Evolutionary conservation across 2,797 vertebrate species (phyloP), one percentile per base, ranked within the genome.

Genomic region (Lacerta bilineata): DNA sequence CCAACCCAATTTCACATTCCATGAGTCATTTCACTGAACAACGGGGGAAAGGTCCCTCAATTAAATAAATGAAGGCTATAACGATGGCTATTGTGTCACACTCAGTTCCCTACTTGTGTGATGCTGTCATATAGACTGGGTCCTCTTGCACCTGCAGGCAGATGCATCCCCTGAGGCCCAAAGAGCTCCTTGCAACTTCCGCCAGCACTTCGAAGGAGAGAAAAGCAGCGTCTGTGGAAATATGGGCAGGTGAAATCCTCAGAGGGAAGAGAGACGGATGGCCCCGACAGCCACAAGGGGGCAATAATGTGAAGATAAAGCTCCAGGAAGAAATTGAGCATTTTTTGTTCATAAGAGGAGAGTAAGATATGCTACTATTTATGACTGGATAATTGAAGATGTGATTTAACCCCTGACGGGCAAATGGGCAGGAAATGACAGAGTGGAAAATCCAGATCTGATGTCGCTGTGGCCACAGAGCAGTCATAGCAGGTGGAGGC

Each of bases 301-400:
- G 92, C 93, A 93, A 91, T 79, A 25, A 84, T 20, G 95, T 72
- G 91, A 94, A 95, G 89, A 93, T 50, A 90, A 93, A 93, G 43
- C 29, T 64, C 66, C 20, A 9, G 0, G 68, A 41, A 81, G 68
- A 66, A 79, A 0, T 27, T 20, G 74, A 80, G 59, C 20, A 33
- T 43, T 59, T 68, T 80, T 0, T 8, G 2, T n/a, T 78, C 1
- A 0, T 25, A 87, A 85, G 85, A 80, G 69, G 46, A 59, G 64
- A 88, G 89, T 78, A 81, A 71, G 83, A 85, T 8, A 15, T 0
- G 0, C 66, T 83, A 9, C 76, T 90, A 88, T 90, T 90, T 91
- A 88, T 88, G 83, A n/a, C 59, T 69, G 29, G 71, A 59, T 10
- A 76, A 50, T 8, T 85, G 82, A 61, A 39, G 46, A 46, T 41